phyloP scores from a whole-genome alignment of 2,113 vertebrate species.

The Marcusenius ussheri region DNA sequence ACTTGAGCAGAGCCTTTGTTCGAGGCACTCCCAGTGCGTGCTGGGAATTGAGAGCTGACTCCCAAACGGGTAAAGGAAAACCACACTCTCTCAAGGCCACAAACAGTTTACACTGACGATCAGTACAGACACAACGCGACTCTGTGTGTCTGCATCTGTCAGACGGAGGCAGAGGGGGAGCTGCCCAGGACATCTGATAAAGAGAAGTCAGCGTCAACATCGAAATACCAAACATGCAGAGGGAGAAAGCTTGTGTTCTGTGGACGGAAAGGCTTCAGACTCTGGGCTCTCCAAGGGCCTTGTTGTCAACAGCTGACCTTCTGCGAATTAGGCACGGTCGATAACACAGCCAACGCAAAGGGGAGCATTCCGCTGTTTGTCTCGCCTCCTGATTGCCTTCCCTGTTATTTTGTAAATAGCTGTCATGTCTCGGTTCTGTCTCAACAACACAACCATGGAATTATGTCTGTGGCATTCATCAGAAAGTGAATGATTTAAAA shows the following conservation, averaged over 20 bases:
- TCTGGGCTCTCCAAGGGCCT: not conserved
- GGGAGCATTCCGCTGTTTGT: not conserved
- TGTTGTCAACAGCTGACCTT: not conserved
- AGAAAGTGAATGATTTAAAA: not conserved
- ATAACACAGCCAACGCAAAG: not conserved
- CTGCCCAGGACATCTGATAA: not conserved
- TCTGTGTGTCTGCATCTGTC: not conserved
- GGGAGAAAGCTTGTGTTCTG: not conserved
- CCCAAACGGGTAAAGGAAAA: not conserved
- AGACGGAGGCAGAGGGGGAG: not conserved
- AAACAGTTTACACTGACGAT: not conserved
- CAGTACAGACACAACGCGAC: not conserved
- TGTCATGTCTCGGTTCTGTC: not conserved
- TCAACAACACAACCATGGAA: not conserved
- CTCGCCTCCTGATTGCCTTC: not conserved
- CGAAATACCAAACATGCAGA: slow-evolving; percentile 2
- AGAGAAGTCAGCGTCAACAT: not conserved
- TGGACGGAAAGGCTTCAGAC: not conserved
- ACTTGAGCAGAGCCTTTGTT: not conserved
- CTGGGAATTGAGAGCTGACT: not conserved
- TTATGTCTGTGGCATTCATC: too few species aligned
- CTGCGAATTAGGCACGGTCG: not conserved
- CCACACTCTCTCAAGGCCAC: not conserved
- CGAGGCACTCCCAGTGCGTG: not conserved
- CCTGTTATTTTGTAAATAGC: not conserved